Evolutionary conservation across 2,797 vertebrate species (phyloP), one percentile per base, ranked within the genome.

Genomic region (Sphenodon punctatus): DNA sequence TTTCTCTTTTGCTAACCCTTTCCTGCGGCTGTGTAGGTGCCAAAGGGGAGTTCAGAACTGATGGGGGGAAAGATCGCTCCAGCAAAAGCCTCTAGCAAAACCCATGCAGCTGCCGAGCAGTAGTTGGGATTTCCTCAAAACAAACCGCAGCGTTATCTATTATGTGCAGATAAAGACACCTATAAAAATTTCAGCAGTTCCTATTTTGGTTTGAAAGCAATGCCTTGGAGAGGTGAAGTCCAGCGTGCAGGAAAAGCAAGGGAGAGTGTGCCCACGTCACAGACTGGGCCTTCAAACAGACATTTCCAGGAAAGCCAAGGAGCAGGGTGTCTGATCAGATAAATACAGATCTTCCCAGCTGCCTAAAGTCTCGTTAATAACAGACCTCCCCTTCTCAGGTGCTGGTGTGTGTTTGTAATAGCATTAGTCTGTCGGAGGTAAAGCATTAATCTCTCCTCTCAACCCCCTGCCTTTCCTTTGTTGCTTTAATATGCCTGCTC

Each of bases 351-450:
- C 5, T 48, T 86, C 69, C 72, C 78, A 75, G 55, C 74, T n/a
- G 49, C 2, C 83, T 32, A n/a, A 53, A 67, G 79, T 67, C 75
- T 22, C 9, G 1, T 72, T 89, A 86, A 91, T 90, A 85, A 78
- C 11, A 84, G 84, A 80, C 80, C 89, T 82, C n/a, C 69, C 3
- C 0, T 86, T 89, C 89, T 53, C 85, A 89, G 88, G 88, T 88
- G 85, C 84, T 85, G 84, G 64, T 65, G 75, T 82, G 56, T 10
- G 2, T 5, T 70, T 80, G 53, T 76, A 78, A 42, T 15, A 81
- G 82, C 30, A 19, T 68, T 60, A 88, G 81, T 66, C 70, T 0
- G 0, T 36, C 32, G 67, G 51, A 70, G 82, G 80, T 77, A 63
- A 80, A 74, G 73, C 80, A 84, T 87, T 53, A 8, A 84, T 80